Conservation (phyloP, 2,797 vertebrate genomes). For the Strix occidentalis region DNA sequence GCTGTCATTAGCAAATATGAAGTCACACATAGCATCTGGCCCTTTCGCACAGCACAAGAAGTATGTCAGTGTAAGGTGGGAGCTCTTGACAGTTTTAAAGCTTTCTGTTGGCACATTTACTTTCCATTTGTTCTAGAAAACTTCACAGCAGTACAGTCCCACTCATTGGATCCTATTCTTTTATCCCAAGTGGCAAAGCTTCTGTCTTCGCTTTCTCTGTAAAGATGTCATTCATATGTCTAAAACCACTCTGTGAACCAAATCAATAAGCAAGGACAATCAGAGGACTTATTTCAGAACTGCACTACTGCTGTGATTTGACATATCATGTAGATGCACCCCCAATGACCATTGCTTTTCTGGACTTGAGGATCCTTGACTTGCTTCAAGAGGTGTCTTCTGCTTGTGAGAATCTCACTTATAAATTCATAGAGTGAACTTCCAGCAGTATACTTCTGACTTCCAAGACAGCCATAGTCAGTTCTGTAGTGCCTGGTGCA, state of each 20-base stretch:
- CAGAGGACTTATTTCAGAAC: not conserved
- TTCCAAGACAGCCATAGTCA: not conserved
- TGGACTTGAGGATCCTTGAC: not conserved
- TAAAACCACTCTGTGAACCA: not conserved
- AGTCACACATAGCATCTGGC: not conserved
- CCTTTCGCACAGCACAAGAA: not conserved
- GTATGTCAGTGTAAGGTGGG: not conserved
- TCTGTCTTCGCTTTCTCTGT: not conserved
- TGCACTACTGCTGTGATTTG: not conserved
- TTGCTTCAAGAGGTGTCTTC: not conserved
- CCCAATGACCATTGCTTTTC: not conserved
- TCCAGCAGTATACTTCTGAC: not conserved
- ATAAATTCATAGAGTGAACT: not conserved
- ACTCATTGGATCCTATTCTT: not conserved
- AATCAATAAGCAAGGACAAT: not conserved
- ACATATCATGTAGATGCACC: not conserved
- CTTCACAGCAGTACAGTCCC: not conserved
- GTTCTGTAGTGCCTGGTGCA: not conserved
- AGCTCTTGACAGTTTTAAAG: not conserved
- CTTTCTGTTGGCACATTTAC: not conserved
- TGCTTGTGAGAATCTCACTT: not conserved
- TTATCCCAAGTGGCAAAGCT: not conserved
- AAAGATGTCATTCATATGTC: not conserved
- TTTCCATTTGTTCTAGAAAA: not conserved
- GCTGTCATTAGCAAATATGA: not conserved